Evolutionary conservation across 2,888 invertebrate genomes (phyloP).

Genomic region (Nasonovia ribisnigri): DNA sequence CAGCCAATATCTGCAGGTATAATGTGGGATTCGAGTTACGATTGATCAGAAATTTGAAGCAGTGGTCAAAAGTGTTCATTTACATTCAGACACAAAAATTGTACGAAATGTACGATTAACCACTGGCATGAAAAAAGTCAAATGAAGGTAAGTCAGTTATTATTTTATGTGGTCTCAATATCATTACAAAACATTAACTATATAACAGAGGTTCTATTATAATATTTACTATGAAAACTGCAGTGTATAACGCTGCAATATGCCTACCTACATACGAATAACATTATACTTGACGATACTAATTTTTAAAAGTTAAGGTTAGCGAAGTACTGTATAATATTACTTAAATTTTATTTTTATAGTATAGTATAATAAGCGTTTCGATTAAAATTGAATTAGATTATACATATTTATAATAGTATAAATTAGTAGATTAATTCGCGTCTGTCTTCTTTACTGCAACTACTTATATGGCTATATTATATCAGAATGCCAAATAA

Average conservation of each 20-base stretch:
- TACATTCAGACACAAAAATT: neutral
- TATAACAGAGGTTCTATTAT: neutral
- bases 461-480: too few relatives aligned
- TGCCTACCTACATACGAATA: neutral
- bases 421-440: too few relatives aligned
- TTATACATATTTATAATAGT: too few relatives aligned
- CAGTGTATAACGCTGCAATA: neutral
- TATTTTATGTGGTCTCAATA: neutral
- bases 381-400: neutral
- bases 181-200: neutral
- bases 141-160: neutral
- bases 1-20: neutral
- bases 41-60: neutral
- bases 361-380: neutral
- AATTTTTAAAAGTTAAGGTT: neutral
- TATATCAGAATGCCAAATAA: neutral
- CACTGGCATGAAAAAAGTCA: neutral
- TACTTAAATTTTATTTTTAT: too few relatives aligned
- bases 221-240: neutral
- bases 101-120: neutral
- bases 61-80: neutral
- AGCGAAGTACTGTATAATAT: too few relatives aligned
- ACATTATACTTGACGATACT: neutral
- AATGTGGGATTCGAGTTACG: neutral
- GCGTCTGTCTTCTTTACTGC: neutral